Conservation (phyloP, 1,140 invertebrate species). For the Eufriesea mexicana region DNA sequence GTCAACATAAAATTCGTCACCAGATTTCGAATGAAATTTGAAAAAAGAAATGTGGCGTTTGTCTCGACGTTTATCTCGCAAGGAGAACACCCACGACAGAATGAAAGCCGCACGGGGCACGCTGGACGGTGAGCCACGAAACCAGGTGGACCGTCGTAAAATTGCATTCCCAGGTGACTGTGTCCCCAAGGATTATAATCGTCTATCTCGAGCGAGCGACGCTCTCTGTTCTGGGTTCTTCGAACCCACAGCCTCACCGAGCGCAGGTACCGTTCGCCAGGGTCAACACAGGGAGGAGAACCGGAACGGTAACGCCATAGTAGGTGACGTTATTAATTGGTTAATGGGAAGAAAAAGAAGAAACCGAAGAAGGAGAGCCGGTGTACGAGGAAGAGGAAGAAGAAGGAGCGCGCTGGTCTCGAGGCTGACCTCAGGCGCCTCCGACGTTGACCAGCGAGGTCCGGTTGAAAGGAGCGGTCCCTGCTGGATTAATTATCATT, state of each 20-base stretch:
- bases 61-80: no score
- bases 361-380: slow-evolving; percentile 37
- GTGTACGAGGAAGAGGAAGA: slow-evolving; percentile 26
- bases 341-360: slow-evolving; percentile 74
- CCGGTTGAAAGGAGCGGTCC: slow-evolving; percentile 69
- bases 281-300: slow-evolving; percentile 70
- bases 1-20: no score
- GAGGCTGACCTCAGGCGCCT: slow-evolving; percentile 60
- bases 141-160: neutral
- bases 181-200: slow-evolving; percentile 72
- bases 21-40: no score
- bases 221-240: slow-evolving; percentile 51
- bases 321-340: slow-evolving; percentile 79
- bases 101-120: no score
- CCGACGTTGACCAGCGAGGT: slow-evolving; percentile 59
- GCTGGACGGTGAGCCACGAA: no score
- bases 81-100: no score
- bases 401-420: slow-evolving; percentile 27
- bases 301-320: slow-evolving; percentile 71
- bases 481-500: slow-evolving; percentile 80
- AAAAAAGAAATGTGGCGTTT: no score
- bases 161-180: slow-evolving; percentile 59
- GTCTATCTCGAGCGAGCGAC: slow-evolving; percentile 41
- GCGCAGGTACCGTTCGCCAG: slow-evolving; percentile 73
- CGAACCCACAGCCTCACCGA: slow-evolving; percentile 50